Base-by-base conservation (phyloP, 2,113 vertebrate species). In the Scatophagus argus region DNA sequence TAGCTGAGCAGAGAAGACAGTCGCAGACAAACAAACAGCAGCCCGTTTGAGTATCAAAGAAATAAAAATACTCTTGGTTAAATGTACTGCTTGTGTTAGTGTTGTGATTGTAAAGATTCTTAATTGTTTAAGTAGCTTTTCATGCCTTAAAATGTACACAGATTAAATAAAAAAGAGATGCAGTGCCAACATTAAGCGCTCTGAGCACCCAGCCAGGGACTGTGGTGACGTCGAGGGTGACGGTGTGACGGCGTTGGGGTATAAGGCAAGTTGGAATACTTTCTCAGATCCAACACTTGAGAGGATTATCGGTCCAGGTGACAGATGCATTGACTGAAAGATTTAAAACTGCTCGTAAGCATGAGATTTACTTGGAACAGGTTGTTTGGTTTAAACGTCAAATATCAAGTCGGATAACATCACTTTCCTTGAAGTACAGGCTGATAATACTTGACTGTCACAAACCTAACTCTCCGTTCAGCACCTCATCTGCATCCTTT, bases 151-250 rank as follows among this genome's bases (percentile, higher is more conserved):
- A 56, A 58, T 25, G 13, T 19, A 36, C 3, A 25, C 21, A 1
- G 29, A 70, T 55, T n/a, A n/a, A n/a, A 21, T 11, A 44, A 25
- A 25, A 31, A 27, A 27, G 32, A 17, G 14, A 21, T 70, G 34
- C 6, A 31, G 34, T 43, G 52, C 2, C 6, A 36, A 32, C 31
- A 36, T 23, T 6, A 56, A 46, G 21, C 14, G 23, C 56, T 77
- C 74, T 47, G 6, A 47, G 52, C 32, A 25, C 39, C 36, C 23
- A 78, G 72, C 34, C 31, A 19, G 60, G 55, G 25, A 6, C 23
- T 5, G 43, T 31, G 47, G 60, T 83, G 86, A 91, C 84, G 84
- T 83, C 69, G 86, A 80, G 81, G 79, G 41, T 17, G 76, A 72
- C 29, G 17, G 55, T 10, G 8, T 44, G 66, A 77, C 10, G 47